Conservation (phyloP, 1,140 invertebrate species). For the Saccostrea cuccullata region DNA sequence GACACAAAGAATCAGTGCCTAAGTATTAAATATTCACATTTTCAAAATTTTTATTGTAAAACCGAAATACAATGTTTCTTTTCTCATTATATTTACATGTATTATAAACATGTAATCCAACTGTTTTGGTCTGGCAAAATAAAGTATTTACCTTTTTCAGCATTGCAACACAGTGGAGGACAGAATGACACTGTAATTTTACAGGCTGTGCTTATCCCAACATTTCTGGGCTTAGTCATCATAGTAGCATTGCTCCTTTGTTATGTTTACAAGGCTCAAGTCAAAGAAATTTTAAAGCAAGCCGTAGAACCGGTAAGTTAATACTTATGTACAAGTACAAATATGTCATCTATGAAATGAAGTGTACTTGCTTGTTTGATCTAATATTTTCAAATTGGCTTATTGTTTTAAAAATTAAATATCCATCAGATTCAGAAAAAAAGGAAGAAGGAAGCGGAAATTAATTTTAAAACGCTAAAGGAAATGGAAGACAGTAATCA, state of each 20-base stretch:
- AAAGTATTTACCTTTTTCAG: neutral
- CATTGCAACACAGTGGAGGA: neutral
- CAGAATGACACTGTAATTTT: neutral
- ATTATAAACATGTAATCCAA: too few relatives aligned
- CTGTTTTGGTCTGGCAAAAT: too few relatives aligned
- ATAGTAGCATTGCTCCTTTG: neutral
- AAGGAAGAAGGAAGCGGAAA: neutral
- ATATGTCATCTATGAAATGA: neutral
- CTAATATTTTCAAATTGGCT: too few relatives aligned
- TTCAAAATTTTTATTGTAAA: too few relatives aligned
- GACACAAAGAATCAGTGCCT: too few relatives aligned
- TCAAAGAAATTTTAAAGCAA: neutral
- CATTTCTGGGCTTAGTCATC: neutral
- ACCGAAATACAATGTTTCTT: too few relatives aligned
- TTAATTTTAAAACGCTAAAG: neutral
- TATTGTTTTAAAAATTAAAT: neutral
- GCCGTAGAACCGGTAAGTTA: neutral
- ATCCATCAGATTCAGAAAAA: neutral
- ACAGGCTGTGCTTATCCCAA: neutral
- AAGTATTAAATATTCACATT: too few relatives aligned
- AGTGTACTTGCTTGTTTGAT: too few relatives aligned
- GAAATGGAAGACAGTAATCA: neutral
- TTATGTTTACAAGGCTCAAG: neutral
- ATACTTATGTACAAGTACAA: neutral
- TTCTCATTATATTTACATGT: too few relatives aligned